A percentile compares a stretch with the other conserved stretches of the same genome.
Evolutionary conservation across 2,797 vertebrate species (phyloP).

Genomic region (Petrocephalus schoutedeni): DNA sequence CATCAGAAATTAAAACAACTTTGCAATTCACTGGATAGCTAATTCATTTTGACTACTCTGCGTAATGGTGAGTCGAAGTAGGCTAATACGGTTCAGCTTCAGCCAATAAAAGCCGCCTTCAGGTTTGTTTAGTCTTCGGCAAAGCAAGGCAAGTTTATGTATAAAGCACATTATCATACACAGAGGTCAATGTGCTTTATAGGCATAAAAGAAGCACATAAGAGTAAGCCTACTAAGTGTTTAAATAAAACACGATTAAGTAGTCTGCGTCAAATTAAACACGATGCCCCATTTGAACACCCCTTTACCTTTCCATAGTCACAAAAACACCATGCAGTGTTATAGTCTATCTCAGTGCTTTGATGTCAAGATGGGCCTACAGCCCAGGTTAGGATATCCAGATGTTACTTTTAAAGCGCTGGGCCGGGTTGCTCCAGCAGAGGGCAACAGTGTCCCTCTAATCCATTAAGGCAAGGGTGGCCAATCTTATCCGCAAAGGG

Average conservation of each 20-base stretch:
- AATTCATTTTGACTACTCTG: neutral
- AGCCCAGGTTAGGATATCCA: neutral
- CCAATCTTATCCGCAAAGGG: no score
- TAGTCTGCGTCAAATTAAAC: neutral
- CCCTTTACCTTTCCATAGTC: neutral
- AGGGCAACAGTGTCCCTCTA: neutral
- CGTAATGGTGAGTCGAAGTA: neutral
- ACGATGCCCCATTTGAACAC: neutral
- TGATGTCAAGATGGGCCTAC: neutral
- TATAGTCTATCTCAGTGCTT: neutral
- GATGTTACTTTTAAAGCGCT: neutral
- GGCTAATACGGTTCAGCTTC: neutral
- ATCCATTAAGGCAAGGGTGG: neutral
- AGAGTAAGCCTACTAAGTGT: neutral
- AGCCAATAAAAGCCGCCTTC: neutral
- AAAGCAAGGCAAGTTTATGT: neutral
- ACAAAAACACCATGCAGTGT: no score
- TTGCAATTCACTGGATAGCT: neutral
- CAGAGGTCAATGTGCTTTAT: neutral
- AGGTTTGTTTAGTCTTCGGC: neutral
- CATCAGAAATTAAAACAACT: neutral
- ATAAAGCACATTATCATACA: neutral
- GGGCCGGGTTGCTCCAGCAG: slow-evolving; percentile 1
- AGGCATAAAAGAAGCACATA: neutral
- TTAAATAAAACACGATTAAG: neutral